phyloP scores from a whole-genome alignment of 1,140 invertebrate species.

The Ctenoplectra terminalis region DNA sequence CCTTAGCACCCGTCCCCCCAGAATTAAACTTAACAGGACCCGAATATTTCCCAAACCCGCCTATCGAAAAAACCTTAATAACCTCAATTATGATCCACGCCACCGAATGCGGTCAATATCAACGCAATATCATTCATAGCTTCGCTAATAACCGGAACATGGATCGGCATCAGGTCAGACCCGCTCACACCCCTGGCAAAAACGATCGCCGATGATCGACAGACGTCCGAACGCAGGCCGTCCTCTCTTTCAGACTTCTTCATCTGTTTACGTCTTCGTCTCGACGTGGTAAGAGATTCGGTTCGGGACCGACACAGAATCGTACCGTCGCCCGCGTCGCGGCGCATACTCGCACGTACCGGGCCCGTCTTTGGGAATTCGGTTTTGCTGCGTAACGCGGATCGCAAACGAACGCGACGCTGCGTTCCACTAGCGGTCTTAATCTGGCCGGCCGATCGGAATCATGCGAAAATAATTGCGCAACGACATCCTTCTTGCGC shows the following conservation, averaged over 20 bases:
- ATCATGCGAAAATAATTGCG: constrained; percentile 79
- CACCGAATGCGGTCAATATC: neutral
- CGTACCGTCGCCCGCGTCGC: constrained; percentile 10
- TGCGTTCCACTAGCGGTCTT: constrained; percentile 59
- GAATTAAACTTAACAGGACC: neutral
- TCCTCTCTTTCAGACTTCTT: constrained; percentile 23
- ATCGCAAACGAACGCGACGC: constrained; percentile 54
- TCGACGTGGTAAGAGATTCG: neutral
- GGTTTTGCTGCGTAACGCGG: constrained; percentile 60
- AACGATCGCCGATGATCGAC: constrained; percentile 45
- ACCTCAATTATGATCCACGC: constrained; percentile 28
- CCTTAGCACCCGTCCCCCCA: neutral
- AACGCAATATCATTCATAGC: constrained; percentile 45
- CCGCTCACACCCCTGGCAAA: constrained; percentile 3
- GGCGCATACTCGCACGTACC: constrained; percentile 63
- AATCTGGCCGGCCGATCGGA: constrained; percentile 74
- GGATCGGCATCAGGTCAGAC: neutral
- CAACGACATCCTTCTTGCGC: constrained; percentile 61
- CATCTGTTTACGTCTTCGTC: constrained; percentile 48
- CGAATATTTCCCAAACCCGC: neutral
- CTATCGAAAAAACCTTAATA: constrained; percentile 11
- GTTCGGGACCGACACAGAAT: neutral
- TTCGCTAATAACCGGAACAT: constrained; percentile 48
- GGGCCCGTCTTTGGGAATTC: constrained; percentile 45
- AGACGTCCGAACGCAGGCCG: constrained; percentile 15